Base-by-base conservation (phyloP, 2,113 vertebrate species). In the Ptychochromis oligacanthus region DNA sequence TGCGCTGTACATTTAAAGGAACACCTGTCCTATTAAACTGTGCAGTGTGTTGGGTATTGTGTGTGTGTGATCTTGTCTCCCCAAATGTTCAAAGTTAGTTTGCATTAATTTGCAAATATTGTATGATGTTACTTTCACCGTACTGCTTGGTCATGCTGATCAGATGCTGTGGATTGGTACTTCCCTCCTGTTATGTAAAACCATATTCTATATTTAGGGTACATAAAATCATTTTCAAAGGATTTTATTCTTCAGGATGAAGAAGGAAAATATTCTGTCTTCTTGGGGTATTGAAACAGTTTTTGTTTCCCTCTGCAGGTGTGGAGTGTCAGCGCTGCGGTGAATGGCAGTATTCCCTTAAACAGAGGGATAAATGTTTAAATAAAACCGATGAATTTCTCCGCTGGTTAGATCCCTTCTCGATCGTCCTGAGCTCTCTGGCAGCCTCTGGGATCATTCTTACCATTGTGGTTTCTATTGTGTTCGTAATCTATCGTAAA, bases 401-500 rank as follows among this genome's bases (percentile, higher is more conserved):
- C 1, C 0, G 13, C 0, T 90, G 91, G 88, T 3, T 17, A 1
- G 75, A 92, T 20, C 36, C 70, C 31, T 67, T 93, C 9, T 38
- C 74, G 3, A 76, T 92, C 13, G 13, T 83, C 20, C 20, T 94
- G 49, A 26, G 3, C 20, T 18, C 10, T 7, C n/a, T 91, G 6
- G 46, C 24, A 3, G 14, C 70, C 14, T 18, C 84, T 1, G 89
- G 92, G 3, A 82, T 90, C 2, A 2, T 90, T 14, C 10, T 87
- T 4, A 84, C 82, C 2, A 1, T 88, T 18, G 59, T 64, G 22
- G 88, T 91, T 67, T 46, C 59, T 6, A 22, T 83, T 57, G 24
- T 93, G 34, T 93, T 95, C 10, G 4, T 26, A 1, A 18, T 91
- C 36, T 31, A 93, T 40, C 31, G 22, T 6, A 26, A n/a, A 15